Evolutionary conservation across 2,797 vertebrate genomes (phyloP).

Genomic region (Calcarius lapponicus): DNA sequence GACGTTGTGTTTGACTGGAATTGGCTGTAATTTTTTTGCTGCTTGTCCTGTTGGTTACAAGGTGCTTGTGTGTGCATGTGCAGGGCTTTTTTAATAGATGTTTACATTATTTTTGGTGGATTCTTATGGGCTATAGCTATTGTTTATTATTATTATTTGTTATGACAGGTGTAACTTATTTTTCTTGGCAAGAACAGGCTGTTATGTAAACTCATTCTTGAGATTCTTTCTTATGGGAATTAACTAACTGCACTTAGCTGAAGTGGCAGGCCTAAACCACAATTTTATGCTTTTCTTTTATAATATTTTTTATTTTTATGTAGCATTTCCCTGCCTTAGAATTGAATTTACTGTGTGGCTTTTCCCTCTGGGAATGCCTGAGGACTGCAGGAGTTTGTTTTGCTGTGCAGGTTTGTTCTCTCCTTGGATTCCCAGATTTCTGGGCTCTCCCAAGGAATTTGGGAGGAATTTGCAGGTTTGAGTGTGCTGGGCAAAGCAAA

Average conservation of each 20-base stretch:
- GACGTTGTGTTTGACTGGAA: not conserved
- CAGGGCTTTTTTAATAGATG: not conserved
- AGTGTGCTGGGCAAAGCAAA: not conserved
- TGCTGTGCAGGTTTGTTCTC: not conserved
- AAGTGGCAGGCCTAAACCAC: not conserved
- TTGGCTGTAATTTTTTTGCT: not conserved
- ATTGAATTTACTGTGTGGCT: not conserved
- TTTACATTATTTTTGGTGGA: not conserved
- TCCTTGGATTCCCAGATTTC: no score
- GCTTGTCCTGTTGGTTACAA: not conserved
- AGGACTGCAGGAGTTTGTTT: not conserved
- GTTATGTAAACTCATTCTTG: not conserved
- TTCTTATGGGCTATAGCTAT: not conserved
- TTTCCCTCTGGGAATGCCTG: not conserved
- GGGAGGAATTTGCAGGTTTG: not conserved
- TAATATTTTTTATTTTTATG: not conserved
- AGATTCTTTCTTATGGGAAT: not conserved
- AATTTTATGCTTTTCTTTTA: not conserved
- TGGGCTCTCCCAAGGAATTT: not conserved
- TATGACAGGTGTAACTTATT: not conserved
- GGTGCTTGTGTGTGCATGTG: not conserved
- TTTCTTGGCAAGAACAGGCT: not conserved
- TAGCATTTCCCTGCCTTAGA: not conserved
- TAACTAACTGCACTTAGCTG: not conserved
- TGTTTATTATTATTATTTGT: not conserved